Evolutionary conservation across 2,888 invertebrate species (phyloP).

Genomic region (Ecdyonurus torrentis): DNA sequence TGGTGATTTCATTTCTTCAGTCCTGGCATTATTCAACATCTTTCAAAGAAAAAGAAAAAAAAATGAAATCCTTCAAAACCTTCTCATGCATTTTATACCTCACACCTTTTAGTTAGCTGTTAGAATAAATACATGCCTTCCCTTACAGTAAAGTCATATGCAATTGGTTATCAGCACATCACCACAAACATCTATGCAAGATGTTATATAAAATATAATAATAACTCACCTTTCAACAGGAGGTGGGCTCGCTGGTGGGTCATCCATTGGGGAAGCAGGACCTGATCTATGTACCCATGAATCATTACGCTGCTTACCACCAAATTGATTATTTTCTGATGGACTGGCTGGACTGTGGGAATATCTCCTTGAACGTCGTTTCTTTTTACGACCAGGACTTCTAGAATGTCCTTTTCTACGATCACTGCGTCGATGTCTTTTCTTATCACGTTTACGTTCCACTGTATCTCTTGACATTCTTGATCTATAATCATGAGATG

Average conservation of each 20-base stretch:
- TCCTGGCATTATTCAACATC: no score
- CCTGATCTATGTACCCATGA: not conserved
- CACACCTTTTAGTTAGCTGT: no score
- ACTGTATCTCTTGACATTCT: not conserved
- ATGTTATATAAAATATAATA: no score
- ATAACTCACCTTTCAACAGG: not conserved
- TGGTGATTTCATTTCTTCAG: no score
- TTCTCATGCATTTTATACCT: no score
- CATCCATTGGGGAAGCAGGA: not conserved
- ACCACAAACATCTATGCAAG: no score
- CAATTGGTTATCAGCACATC: no score
- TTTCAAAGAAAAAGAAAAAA: no score
- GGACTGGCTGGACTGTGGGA: conserved; percentile 30
- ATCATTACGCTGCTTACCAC: no score
- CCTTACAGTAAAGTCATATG: no score
- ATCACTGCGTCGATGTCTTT: conserved; percentile 6
- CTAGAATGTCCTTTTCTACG: conserved; percentile 6
- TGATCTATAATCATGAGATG: not conserved
- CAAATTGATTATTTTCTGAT: not conserved
- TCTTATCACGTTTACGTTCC: conserved; percentile 12
- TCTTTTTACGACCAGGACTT: conserved; percentile 9
- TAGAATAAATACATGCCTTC: no score
- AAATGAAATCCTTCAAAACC: no score
- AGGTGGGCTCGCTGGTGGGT: not conserved
- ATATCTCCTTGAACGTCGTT: not conserved